Evolutionary conservation across 2,888 invertebrate genomes (phyloP).

Genomic region (Pyrocoelia pectoralis): DNA sequence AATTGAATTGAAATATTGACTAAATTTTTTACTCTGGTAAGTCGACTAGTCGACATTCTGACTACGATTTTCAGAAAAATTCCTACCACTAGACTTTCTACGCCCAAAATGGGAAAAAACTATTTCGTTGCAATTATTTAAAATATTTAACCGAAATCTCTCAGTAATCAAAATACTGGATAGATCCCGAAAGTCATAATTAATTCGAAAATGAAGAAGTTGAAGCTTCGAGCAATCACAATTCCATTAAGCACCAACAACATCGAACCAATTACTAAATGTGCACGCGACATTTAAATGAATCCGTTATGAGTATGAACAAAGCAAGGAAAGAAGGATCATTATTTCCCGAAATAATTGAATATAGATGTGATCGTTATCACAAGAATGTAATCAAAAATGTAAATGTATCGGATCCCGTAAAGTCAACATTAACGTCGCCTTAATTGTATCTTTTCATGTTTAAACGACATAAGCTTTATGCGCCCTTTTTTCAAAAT

Average conservation of each 20-base stretch:
- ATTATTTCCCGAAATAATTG: not conserved
- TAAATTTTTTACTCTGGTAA: no score
- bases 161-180: no score
- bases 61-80: no score
- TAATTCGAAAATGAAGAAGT: no score
- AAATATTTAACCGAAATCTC: no score
- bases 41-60: no score
- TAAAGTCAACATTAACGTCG: not conserved
- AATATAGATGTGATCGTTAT: conserved; percentile 8
- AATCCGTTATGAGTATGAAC: not conserved
- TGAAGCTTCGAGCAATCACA: not conserved
- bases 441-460: conserved; percentile 3
- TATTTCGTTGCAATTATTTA: no score
- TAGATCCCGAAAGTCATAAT: no score
- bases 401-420: not conserved
- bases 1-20: no score
- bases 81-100: no score
- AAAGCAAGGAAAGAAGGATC: not conserved
- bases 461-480: conserved; percentile 1
- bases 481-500: not conserved
- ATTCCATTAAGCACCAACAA: not conserved
- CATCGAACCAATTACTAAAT: not conserved
- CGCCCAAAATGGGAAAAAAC: no score
- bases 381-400: not conserved
- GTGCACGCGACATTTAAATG: conserved; percentile 3